These are phyloP conservation scores for Agapornis roseicollis DNA, from an alignment of 2,113 vertebrate genomes.

Conservation along the genomic window DNA sequence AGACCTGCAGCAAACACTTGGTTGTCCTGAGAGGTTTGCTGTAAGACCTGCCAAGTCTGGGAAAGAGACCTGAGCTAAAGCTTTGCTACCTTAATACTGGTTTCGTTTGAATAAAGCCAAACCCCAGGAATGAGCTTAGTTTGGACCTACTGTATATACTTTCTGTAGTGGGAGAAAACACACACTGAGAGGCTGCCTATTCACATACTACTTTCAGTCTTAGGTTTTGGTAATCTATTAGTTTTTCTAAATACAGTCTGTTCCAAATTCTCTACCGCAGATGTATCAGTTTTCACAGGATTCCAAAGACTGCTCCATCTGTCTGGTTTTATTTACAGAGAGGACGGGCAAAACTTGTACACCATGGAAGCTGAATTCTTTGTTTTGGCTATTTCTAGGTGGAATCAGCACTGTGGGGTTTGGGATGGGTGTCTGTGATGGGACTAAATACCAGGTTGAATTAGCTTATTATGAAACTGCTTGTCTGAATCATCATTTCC, in stretches of 20 bases:
- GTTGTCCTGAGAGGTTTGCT: neutral
- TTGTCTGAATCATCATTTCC: neutral
- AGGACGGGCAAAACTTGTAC: conserved; percentile 1
- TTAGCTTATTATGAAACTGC: neutral
- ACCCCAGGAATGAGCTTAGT: conserved; percentile 54
- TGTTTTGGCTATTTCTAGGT: conserved; percentile 46
- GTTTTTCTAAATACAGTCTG: neutral
- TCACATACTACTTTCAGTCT: neutral
- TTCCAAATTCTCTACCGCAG: conserved; percentile 54
- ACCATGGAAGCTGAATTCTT: conserved; percentile 15
- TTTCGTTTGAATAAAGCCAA: conserved; percentile 52
- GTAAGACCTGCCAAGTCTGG: neutral
- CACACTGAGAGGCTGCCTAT: neutral
- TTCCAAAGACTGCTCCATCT: conserved; percentile 27
- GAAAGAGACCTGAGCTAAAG: conserved; percentile 1
- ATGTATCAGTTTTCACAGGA: conserved; percentile 8
- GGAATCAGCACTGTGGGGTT: neutral
- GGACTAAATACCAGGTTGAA: neutral
- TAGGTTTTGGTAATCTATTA: conserved; percentile 13
- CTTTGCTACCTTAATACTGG: neutral
- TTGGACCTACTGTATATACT: neutral
- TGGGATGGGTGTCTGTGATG: neutral
- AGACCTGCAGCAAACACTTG: neutral
- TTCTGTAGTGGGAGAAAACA: conserved; percentile 8
- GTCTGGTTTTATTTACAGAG: conserved; percentile 55